Conservation (phyloP, 2,888 invertebrate species). For the Erebia aethiops region DNA sequence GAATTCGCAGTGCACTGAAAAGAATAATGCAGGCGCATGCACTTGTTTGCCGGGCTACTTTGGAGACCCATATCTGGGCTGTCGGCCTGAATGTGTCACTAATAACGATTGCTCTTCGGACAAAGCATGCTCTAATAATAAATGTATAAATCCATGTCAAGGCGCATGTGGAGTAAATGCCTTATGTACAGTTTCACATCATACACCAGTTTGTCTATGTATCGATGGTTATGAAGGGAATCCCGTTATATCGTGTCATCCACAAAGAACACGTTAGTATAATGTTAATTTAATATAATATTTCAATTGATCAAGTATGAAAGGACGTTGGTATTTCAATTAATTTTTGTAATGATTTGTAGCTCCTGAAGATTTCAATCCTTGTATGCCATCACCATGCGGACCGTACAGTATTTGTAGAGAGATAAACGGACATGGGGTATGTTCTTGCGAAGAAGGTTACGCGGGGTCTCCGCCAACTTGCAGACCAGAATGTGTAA, state of each 20-base stretch:
- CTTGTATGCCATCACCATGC: conserved; percentile 89
- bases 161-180: conserved; percentile 92
- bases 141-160: conserved; percentile 92
- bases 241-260: conserved; percentile 84
- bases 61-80: conserved; percentile 94
- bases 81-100: conserved; percentile 92
- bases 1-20: conserved; percentile 92
- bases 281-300: conserved; percentile 12
- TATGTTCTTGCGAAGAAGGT: conserved; percentile 90
- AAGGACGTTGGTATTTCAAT: not conserved
- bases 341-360: conserved; percentile 56
- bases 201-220: conserved; percentile 91
- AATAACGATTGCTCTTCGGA: conserved; percentile 91
- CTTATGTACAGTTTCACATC: conserved; percentile 91
- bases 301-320: not conserved
- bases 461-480: conserved; percentile 90
- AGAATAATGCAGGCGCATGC: conserved; percentile 92
- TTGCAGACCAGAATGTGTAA: conserved; percentile 90
- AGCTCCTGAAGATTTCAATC: conserved; percentile 78
- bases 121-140: conserved; percentile 91
- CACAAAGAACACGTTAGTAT: conserved; percentile 71
- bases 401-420: conserved; percentile 90
- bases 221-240: conserved; percentile 90
- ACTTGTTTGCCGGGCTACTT: conserved; percentile 91
- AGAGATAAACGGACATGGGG: conserved; percentile 87